Evolutionary conservation across 1,140 invertebrate species (phyloP), one percentile per base, ranked within the genome.

Genomic region (Bombus waltoni): DNA sequence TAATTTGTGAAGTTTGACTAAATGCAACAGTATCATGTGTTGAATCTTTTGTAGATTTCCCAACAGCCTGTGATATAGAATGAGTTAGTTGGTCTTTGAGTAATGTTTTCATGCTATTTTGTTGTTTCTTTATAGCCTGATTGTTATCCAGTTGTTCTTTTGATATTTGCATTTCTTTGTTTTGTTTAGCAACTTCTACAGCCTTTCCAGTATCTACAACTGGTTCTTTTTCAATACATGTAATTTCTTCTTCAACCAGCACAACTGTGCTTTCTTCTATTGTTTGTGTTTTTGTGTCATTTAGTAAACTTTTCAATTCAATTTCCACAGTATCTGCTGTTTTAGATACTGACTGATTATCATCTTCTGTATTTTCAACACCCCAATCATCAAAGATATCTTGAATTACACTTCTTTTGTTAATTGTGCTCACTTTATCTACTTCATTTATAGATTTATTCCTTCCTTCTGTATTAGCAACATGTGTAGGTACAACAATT

Each of bases 331-430:
- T 88, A 59, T 95, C 95, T 2, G 93, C 91, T 0, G 86, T 66
- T 57, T 92, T 88, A 38, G 89, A 77, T 77, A 44, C 38, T 0
- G 68, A 70, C 40, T 91, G 81, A 44, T 66, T 87, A 47, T 95
- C 94, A n/a, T 94, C 94, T 10, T 95, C 94, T 10, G 65, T 44
- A 81, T 93, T 93, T 68, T 95, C 94, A 57, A 94, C 95, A 3
- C 91, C 92, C 95, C 95, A 95, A 76, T 95, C 95, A 72, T 95
- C 94, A 79, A 94, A 95, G 25, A 95, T 95, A 76, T 94, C 94
- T 78, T 95, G 93, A 76, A 95, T 94, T 5, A 95, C 93, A 76
- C 93, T 95, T 47, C 94, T 91, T 47, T 92, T 91, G 53, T 93
- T 95, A 40, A 88, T 89, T 15, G 76, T 22, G 22, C 85, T 57